Conservation (phyloP, 2,888 invertebrate genomes). For the Caradrina kadenii region DNA sequence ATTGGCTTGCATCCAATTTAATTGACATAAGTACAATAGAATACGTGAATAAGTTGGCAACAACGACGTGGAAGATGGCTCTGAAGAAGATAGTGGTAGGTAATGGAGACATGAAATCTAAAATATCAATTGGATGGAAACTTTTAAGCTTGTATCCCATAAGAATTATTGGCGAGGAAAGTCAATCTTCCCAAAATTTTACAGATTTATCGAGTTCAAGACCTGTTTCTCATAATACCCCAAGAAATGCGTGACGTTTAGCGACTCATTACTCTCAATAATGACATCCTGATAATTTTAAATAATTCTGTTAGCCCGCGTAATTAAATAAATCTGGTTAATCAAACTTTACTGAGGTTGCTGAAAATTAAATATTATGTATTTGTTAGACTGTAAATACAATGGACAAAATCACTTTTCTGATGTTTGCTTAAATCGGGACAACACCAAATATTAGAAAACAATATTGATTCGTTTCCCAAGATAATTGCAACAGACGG, state of each 20-base stretch:
- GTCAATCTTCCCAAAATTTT: neutral
- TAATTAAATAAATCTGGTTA: slow-evolving; percentile 43
- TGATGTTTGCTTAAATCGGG: neutral
- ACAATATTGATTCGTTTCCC: too few relatives aligned
- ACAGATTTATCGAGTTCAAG: slow-evolving; percentile 17
- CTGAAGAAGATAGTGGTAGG: neutral
- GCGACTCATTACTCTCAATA: slow-evolving; percentile 17
- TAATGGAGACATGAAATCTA: neutral
- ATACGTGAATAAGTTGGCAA: neutral
- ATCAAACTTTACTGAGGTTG: slow-evolving; percentile 23
- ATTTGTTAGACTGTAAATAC: slow-evolving; percentile 23
- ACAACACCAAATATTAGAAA: neutral
- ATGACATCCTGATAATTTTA: slow-evolving; percentile 23
- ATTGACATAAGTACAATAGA: too few relatives aligned
- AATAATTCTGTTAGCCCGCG: slow-evolving; percentile 18
- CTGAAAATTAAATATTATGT: slow-evolving; percentile 20
- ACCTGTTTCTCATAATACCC: neutral
- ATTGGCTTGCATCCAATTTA: neutral
- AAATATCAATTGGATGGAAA: neutral
- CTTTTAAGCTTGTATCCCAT: neutral
- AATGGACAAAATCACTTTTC: neutral
- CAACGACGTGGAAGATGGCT: neutral
- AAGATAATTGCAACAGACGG: too few relatives aligned
- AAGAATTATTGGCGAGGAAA: neutral
- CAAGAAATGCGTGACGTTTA: slow-evolving; percentile 18